Conservation (phyloP, 1,140 invertebrate species). For the Olivierus martensii region DNA sequence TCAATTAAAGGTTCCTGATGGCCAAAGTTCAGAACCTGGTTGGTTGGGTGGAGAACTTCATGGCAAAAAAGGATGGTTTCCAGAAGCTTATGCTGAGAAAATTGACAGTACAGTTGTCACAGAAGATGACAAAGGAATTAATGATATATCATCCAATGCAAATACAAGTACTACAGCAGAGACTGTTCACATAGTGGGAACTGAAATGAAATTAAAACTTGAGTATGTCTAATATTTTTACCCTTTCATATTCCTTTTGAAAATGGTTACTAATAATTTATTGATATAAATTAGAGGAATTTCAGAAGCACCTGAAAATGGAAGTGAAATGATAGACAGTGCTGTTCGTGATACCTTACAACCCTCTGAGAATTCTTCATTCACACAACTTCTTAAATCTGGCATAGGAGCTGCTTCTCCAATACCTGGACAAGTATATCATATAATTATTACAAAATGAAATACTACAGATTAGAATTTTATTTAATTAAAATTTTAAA, state of each 20-base stretch:
- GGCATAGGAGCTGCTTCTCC: constrained; percentile 17
- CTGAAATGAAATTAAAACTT: constrained; percentile 29
- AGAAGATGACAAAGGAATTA: constrained; percentile 17
- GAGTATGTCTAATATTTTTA: constrained; percentile 29
- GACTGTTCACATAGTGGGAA: constrained; percentile 22
- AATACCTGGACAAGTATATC: constrained; percentile 22
- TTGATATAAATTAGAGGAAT: constrained; percentile 43
- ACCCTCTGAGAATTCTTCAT: constrained; percentile 18
- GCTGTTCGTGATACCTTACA: constrained; percentile 17
- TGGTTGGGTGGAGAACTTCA: constrained; percentile 87
- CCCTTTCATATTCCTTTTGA: too few species aligned
- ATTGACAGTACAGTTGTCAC: constrained; percentile 28
- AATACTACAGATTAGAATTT: background rate
- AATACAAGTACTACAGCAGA: constrained; percentile 9
- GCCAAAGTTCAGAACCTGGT: constrained; percentile 84
- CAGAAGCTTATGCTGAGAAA: constrained; percentile 86
- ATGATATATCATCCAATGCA: constrained; percentile 10
- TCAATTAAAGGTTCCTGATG: constrained; percentile 52
- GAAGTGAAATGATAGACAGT: constrained; percentile 35
- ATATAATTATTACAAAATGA: background rate
- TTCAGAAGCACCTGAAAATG: constrained; percentile 54
- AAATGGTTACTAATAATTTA: too few species aligned
- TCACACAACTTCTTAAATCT: constrained; percentile 16
- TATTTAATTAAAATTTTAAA: background rate
- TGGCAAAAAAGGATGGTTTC: constrained; percentile 91